Evolutionary conservation across 2,888 invertebrate genomes (phyloP).

Genomic region (Holacanthella duospinosa): DNA sequence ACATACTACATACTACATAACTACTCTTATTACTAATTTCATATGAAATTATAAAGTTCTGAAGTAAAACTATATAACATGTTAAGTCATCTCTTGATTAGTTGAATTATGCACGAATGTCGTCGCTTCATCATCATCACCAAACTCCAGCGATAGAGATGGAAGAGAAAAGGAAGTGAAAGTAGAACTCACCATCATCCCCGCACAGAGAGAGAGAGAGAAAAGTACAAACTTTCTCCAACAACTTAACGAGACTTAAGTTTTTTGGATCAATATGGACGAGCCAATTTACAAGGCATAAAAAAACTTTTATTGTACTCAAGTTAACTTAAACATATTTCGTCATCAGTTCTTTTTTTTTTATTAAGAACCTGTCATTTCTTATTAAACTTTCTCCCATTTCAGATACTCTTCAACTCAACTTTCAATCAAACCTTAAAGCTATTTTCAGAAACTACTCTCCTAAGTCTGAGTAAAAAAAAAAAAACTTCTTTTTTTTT

Average conservation of each 20-base stretch:
- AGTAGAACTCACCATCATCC: background rate
- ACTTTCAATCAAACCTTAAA: too few species aligned
- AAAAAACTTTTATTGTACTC: background rate
- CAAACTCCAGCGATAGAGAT: background rate
- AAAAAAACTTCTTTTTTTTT: background rate
- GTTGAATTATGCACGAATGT: slow-evolving; percentile 1
- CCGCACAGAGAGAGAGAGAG: background rate
- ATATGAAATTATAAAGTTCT: background rate
- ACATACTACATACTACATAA: too few species aligned
- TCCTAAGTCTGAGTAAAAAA: too few species aligned
- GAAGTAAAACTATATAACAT: background rate
- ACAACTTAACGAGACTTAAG: background rate
- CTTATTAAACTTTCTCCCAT: too few species aligned
- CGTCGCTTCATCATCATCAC: background rate
- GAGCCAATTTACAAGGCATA: background rate
- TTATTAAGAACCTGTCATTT: too few species aligned
- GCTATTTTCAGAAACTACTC: too few species aligned
- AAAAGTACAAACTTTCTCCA: background rate
- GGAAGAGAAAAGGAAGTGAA: background rate
- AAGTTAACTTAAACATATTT: too few species aligned
- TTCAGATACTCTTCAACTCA: too few species aligned
- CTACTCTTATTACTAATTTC: too few species aligned
- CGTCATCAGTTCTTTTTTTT: too few species aligned
- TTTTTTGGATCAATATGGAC: slow-evolving; percentile 1
- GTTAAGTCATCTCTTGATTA: slow-evolving; percentile 3